These are phyloP conservation scores for Tetrax tetrax DNA, from an alignment of 2,113 vertebrate species.

Conservation along the genomic window DNA sequence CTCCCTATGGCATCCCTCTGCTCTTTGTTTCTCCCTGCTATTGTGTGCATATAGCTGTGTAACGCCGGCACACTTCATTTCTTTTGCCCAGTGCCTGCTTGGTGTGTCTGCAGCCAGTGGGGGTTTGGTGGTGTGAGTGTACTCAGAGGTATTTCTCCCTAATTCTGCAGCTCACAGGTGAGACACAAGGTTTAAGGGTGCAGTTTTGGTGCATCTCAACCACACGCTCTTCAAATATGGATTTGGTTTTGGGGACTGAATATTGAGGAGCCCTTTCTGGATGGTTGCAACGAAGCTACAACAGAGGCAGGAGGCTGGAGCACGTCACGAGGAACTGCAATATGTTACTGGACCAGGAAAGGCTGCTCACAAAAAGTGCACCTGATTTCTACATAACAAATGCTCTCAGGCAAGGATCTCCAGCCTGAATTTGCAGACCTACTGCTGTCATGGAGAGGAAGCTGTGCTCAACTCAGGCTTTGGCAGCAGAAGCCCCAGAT, in stretches of 20 bases:
- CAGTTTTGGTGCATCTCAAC: background rate
- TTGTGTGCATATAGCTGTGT: background rate
- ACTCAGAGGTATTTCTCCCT: background rate
- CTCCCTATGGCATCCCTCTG: background rate
- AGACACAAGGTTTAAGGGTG: background rate
- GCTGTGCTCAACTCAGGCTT: background rate
- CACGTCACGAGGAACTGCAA: background rate
- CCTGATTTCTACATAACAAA: background rate
- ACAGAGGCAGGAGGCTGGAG: background rate
- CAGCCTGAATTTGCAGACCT: background rate
- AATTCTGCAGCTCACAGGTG: background rate
- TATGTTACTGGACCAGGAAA: background rate
- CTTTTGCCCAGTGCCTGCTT: background rate
- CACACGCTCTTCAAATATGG: background rate
- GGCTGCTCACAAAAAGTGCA: background rate
- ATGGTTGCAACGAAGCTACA: accelerated
- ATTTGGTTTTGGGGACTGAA: background rate
- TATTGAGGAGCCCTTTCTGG: background rate
- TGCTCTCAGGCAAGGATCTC: background rate
- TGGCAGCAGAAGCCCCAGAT: background rate
- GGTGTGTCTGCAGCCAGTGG: background rate
- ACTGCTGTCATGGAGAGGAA: background rate
- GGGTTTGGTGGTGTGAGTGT: background rate
- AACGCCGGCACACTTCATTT: background rate
- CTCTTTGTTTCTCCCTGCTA: background rate